Evolutionary conservation across 2,888 invertebrate species (phyloP).

Genomic region (Monopis laevigella): DNA sequence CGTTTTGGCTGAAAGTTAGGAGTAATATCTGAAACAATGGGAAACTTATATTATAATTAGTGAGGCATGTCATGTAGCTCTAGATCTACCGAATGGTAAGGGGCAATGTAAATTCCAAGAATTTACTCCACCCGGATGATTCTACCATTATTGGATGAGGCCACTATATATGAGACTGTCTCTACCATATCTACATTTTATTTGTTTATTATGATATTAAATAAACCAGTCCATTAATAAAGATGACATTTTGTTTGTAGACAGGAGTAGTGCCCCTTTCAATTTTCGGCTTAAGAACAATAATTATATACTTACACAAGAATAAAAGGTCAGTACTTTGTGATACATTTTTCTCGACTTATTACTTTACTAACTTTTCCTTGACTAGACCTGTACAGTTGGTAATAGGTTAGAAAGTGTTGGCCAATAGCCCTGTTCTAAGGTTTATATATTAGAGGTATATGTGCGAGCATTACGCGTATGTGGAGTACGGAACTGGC

Average conservation of each 20-base stretch:
- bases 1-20: conserved; percentile 20
- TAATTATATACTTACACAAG: conserved; percentile 2
- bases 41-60: background rate
- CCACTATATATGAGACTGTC: no score
- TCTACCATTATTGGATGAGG: no score
- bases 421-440: background rate
- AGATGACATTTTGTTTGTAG: background rate
- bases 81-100: background rate
- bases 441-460: background rate
- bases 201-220: background rate
- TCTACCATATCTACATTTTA: background rate
- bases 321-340: background rate
- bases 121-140: no score
- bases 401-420: conserved; percentile 6
- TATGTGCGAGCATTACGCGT: background rate
- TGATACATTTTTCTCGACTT: background rate
- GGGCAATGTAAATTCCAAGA: no score
- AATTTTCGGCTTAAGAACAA: background rate
- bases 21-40: conserved; percentile 29
- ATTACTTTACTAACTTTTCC: background rate
- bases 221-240: background rate
- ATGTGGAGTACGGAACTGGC: conserved; percentile 4
- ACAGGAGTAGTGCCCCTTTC: background rate
- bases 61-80: background rate
- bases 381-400: background rate